Evolutionary conservation across 2,888 invertebrate species (phyloP).

Genomic region (Dyspetes luteomarginatus): DNA sequence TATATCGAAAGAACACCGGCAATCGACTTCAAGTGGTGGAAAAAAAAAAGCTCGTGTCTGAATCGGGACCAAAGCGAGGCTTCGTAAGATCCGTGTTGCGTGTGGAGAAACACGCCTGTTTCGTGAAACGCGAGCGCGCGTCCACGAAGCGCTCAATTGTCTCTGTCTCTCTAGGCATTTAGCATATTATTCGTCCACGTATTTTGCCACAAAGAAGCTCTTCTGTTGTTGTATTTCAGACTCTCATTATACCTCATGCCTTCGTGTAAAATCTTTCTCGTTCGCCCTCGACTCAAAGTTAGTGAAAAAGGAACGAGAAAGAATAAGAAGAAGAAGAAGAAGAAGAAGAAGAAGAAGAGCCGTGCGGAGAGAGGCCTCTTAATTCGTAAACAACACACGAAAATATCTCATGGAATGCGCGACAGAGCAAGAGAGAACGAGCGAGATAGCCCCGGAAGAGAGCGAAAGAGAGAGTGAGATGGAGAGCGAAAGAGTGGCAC

Average conservation of each 20-base stretch:
- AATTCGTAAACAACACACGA: constrained; percentile 36
- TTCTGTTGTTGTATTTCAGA: neutral
- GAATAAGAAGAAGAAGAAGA: too few relatives aligned
- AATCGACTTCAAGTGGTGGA: too few relatives aligned
- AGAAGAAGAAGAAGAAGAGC: neutral
- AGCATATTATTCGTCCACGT: too few relatives aligned
- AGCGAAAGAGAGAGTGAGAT: neutral
- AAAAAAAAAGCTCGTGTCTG: neutral
- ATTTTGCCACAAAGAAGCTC: neutral
- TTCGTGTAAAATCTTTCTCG: neutral
- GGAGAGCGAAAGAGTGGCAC: constrained; percentile 34
- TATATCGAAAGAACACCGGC: too few relatives aligned
- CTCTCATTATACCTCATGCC: neutral
- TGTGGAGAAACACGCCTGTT: neutral
- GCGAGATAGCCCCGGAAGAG: neutral
- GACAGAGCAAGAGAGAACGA: neutral
- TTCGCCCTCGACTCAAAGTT: neutral
- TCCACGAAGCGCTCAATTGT: constrained; percentile 7
- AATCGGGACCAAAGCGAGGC: neutral
- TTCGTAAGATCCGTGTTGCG: neutral
- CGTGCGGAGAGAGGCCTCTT: neutral
- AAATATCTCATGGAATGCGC: constrained; percentile 27
- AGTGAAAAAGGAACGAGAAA: too few relatives aligned
- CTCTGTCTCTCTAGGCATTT: neutral
- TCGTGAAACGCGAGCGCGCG: neutral